Base-by-base conservation (phyloP, 1,140 invertebrate genomes). In the Drosophila lacertosa region DNA sequence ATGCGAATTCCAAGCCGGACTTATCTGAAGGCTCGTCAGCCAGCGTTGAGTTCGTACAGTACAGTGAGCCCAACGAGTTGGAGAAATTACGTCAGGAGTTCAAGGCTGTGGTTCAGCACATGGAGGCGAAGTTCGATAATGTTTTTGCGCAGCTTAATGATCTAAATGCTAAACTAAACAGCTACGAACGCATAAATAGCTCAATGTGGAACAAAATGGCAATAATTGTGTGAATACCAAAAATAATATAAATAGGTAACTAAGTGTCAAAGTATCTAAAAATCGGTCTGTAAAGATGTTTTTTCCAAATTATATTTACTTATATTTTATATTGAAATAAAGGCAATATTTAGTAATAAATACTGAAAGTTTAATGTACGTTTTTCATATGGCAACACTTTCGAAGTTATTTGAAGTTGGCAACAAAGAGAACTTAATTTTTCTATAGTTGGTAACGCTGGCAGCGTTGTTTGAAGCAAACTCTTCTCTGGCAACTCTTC, bases 151-250 rank as follows among this genome's bases (percentile, higher is more conserved):
- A 74, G 32, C 26, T 91, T 0, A 48, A 57, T 1, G 32, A 47
- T 18, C 45, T 91, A 3, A 81, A 78, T 59, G 39, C 47, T 0
- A 75, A 75, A 20, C 69, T 91, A 50, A n/a, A 57, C 6, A 26
- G 39, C 0, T 63, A 90, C 29, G 79, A 88, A n/a, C 22, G 22
- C 1, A 51, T 83, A 0, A 91, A 91, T 51, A 53, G 71, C 5
- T 69, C 84, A 0, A 6, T 91, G 13, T 90, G 81, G 74, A 75
- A 73, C 18, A 72, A 90, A 26, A 50, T 84, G 26, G 80, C 79
- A 4, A 69, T 90, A 4, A 65, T 62, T 2, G 50, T 89, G 11
- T 88, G 7, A 79, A 62, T 18, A 5, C 10, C 6, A 15, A 11
- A 39, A 16, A 0, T 55, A 7, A 37, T 29, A 10, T 47, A n/a